A percentile compares a stretch with the other conserved stretches of the same genome.
These are phyloP conservation scores for Xenotilapia caudafasciata DNA, from an alignment of 2,113 vertebrate genomes.

Conservation along the genomic window DNA sequence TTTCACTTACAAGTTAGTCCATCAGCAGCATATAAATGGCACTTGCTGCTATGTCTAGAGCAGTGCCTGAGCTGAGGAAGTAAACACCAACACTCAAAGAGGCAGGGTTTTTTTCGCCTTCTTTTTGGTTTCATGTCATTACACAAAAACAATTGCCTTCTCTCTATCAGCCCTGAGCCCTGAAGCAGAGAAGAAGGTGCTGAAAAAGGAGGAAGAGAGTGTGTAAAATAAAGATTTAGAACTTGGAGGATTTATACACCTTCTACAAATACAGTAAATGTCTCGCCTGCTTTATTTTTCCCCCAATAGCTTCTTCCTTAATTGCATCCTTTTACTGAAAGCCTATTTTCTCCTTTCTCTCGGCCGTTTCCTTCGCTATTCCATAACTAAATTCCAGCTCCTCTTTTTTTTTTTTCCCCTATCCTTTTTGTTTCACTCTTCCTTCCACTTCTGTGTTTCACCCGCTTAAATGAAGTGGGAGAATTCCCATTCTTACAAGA, in stretches of 20 bases:
- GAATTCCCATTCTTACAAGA: constrained; percentile 45
- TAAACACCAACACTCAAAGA: constrained; percentile 41
- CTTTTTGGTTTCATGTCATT: constrained; percentile 42
- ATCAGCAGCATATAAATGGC: background rate
- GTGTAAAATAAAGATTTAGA: constrained; percentile 62
- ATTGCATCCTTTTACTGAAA: constrained; percentile 65
- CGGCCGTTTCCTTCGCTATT: constrained; percentile 53
- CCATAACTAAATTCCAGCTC: constrained; percentile 67
- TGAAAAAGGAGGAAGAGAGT: constrained; percentile 15
- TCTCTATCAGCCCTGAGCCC: constrained; percentile 21
- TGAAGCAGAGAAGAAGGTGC: constrained; percentile 14
- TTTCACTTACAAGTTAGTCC: background rate
- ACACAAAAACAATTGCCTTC: constrained; percentile 54
- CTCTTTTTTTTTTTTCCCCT: background rate
- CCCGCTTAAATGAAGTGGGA: constrained; percentile 36
- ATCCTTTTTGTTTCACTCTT: constrained; percentile 63
- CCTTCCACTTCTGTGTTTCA: constrained; percentile 53
- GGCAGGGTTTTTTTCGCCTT: constrained; percentile 13
- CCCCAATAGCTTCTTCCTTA: constrained; percentile 54
- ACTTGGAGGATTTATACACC: constrained; percentile 54
- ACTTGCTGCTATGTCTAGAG: background rate
- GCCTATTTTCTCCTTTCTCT: constrained; percentile 39
- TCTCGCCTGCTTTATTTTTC: constrained; percentile 51
- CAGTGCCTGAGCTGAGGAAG: constrained; percentile 25
- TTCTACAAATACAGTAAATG: constrained; percentile 68